Evolutionary conservation across 2,113 vertebrate species (phyloP), one percentile per base, ranked within the genome.

Genomic region (Eulemur rufifrons): DNA sequence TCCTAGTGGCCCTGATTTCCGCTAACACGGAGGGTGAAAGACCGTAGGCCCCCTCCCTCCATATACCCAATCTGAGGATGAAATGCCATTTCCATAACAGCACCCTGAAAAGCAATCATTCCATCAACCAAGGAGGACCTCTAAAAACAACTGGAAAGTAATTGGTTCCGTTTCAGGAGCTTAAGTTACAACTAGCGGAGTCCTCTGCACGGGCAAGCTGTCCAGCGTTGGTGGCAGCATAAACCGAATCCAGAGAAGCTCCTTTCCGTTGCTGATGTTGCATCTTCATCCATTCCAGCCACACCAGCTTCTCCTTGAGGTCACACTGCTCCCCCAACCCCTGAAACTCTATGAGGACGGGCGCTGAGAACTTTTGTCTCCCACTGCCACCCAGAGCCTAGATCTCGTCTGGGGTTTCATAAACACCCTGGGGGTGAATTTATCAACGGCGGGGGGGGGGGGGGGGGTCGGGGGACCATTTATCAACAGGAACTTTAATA

Each of bases 181-280:
- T 7, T 14, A 61, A 29, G 13, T 3, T 7, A 27, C n/a, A 13
- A 3, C 20, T 50, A 17, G 50, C n/a, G 25, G 93, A 50, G 54
- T 29, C 34, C 18, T 45, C 10, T 59, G 12, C 10, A 4, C 1
- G 0, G 0, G 52, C 1, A 0, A 6, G 6, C 39, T n/a, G 5
- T 5, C 54, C 12, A 0, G 1, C 11, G 1, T 0, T 0, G 3
- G 10, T 18, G 68, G 29, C 3, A 29, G 6, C 66, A 47, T 3
- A 4, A 15, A 21, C 8, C 0, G 20, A 88, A 12, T 37, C 29
- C 5, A 0, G 20, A 17, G 84, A 29, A n/a, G 69, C 37, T 23
- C 34, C 52, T 20, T 42, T 34, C 7, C 23, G 6, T 32, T 10
- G 0, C 10, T 0, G 4, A 14, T 15, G 17, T 25, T n/a, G 14